phyloP scores from a whole-genome alignment of 2,888 invertebrate species.

The Pinctada fucata region DNA sequence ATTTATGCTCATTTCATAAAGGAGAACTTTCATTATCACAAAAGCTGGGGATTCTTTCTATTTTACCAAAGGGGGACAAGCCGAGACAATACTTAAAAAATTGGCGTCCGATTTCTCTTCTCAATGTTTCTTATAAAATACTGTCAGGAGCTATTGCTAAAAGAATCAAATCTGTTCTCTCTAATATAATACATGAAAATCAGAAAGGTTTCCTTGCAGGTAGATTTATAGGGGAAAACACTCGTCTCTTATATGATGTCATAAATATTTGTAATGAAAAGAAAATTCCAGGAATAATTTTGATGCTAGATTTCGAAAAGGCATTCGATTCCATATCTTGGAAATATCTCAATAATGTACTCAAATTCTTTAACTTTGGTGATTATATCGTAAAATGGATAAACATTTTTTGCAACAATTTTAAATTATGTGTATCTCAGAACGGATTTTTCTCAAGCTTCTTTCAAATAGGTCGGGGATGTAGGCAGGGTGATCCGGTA shows the following conservation, averaged over 20 bases:
- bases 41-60: slow-evolving; percentile 9
- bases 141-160: slow-evolving; percentile 6
- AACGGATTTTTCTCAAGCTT: too few relatives aligned
- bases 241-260: slow-evolving; percentile 16
- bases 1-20: slow-evolving; percentile 4
- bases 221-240: too few relatives aligned
- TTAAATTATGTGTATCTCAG: too few relatives aligned
- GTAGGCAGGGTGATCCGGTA: too few relatives aligned
- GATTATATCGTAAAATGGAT: too few relatives aligned
- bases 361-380: too few relatives aligned
- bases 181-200: slow-evolving; percentile 7
- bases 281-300: slow-evolving; percentile 3
- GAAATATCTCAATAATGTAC: too few relatives aligned
- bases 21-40: slow-evolving; percentile 4
- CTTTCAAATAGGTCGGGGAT: too few relatives aligned
- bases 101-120: slow-evolving; percentile 22
- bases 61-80: slow-evolving; percentile 17
- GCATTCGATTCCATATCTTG: slow-evolving; percentile 14
- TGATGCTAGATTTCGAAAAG: slow-evolving; percentile 19
- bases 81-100: slow-evolving; percentile 23
- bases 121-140: slow-evolving; percentile 19
- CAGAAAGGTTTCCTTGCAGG: slow-evolving; percentile 24
- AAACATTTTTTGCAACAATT: too few relatives aligned
- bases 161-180: not conserved
- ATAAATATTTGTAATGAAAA: slow-evolving; percentile 10